Conservation (phyloP, 2,113 vertebrate genomes). For the Zapornia atra region DNA sequence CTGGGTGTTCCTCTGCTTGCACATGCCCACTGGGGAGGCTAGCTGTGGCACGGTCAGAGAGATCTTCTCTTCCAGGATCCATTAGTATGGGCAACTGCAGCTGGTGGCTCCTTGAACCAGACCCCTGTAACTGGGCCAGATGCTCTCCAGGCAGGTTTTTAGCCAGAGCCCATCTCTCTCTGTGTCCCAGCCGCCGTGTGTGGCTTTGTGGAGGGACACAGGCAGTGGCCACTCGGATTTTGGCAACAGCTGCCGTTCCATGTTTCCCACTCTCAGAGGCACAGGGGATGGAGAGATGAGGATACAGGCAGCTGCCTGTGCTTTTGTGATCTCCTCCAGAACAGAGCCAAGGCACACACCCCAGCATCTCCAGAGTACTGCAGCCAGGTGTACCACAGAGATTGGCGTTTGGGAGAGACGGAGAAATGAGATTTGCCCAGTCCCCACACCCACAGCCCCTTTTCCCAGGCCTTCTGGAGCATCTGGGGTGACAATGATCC, state of each 20-base stretch:
- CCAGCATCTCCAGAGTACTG: neutral
- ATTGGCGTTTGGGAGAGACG: neutral
- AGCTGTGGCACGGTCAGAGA: neutral
- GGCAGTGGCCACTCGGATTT: neutral
- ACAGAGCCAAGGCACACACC: neutral
- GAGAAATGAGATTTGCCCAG: neutral
- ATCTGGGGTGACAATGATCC: neutral
- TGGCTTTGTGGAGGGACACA: neutral
- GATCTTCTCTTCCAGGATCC: neutral
- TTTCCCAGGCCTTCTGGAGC: neutral
- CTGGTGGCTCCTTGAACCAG: neutral
- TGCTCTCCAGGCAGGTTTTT: neutral
- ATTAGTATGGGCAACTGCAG: neutral
- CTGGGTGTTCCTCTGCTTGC: neutral
- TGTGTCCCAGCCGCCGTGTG: neutral
- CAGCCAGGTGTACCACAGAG: neutral
- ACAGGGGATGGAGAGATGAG: neutral
- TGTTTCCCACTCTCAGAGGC: neutral
- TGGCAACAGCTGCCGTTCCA: neutral
- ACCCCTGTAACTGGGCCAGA: neutral
- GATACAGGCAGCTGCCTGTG: neutral
- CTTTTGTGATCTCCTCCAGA: neutral
- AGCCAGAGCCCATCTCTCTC: neutral
- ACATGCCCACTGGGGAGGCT: neutral
- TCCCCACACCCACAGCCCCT: neutral